These are phyloP conservation scores for Aix galericulata DNA, from an alignment of 2,113 vertebrate genomes.

Conservation along the genomic window DNA sequence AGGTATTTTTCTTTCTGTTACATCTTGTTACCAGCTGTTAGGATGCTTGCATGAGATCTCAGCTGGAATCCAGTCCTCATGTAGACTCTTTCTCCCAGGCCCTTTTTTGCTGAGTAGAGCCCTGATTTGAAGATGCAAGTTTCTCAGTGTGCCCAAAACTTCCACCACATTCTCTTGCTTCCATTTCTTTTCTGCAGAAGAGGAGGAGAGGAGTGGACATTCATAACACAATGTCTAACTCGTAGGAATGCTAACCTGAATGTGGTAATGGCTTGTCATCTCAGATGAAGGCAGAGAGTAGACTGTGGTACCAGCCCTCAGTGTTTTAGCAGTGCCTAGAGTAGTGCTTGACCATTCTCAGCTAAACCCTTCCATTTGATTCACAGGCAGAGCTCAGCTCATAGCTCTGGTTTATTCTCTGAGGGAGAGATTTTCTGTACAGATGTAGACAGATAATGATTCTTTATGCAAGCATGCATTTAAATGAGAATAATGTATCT, in stretches of 20 bases:
- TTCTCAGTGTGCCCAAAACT: background rate
- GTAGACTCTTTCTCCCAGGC: background rate
- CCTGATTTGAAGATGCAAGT: background rate
- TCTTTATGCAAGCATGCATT: background rate
- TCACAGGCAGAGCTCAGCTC: background rate
- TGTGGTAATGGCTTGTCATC: background rate
- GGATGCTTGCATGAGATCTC: background rate
- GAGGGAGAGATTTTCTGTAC: background rate
- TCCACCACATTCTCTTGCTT: background rate
- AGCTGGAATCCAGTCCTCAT: background rate
- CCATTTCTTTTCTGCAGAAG: background rate
- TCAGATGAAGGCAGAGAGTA: background rate
- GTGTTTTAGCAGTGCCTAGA: background rate
- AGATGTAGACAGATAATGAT: background rate
- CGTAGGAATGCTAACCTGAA: background rate
- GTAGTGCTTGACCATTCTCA: rapidly evolving
- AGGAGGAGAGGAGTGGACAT: background rate
- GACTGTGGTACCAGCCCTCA: background rate
- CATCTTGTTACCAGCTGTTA: background rate
- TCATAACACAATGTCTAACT: background rate
- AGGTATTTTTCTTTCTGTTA: background rate
- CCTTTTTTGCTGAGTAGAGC: background rate
- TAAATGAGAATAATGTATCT: background rate
- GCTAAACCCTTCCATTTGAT: background rate
- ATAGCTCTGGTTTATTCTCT: background rate